These are phyloP conservation scores for Nineta flava DNA, from an alignment of 2,888 invertebrate species.

Conservation along the genomic window DNA sequence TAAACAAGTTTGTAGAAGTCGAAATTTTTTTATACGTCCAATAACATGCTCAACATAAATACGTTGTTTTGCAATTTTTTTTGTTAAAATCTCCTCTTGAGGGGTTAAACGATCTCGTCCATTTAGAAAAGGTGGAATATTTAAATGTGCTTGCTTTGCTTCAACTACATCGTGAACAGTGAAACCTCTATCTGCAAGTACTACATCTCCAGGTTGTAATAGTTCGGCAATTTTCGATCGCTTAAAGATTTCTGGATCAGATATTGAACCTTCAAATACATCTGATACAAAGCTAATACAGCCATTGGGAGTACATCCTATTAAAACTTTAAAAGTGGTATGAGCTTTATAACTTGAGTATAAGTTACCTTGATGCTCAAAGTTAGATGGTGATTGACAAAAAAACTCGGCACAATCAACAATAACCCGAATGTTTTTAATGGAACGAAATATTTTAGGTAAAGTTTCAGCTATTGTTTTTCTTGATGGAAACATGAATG, in stretches of 20 bases:
- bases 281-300: conserved; percentile 14
- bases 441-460: conserved; percentile 8
- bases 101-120: conserved; percentile 12
- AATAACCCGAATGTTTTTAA: conserved; percentile 12
- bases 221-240: conserved; percentile 10
- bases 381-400: conserved; percentile 13
- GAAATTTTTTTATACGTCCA: conserved; percentile 13
- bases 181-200: conserved; percentile 15
- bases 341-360: too few relatives aligned
- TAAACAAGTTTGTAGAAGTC: conserved; percentile 11
- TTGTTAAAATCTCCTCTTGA: conserved; percentile 14
- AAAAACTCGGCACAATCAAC: conserved; percentile 15
- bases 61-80: conserved; percentile 14
- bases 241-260: conserved; percentile 11
- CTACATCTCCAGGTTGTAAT: conserved; percentile 13
- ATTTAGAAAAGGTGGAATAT: conserved; percentile 15
- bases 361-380: conserved; percentile 15
- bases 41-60: conserved; percentile 15
- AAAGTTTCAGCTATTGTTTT: conserved; percentile 9
- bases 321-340: conserved; percentile 14
- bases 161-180: conserved; percentile 12
- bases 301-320: conserved; percentile 13
- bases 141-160: conserved; percentile 11
- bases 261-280: conserved; percentile 14
- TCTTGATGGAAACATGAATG: conserved; percentile 11